Base-by-base conservation (phyloP, 2,888 invertebrate species). In the Leucophenga montana region DNA sequence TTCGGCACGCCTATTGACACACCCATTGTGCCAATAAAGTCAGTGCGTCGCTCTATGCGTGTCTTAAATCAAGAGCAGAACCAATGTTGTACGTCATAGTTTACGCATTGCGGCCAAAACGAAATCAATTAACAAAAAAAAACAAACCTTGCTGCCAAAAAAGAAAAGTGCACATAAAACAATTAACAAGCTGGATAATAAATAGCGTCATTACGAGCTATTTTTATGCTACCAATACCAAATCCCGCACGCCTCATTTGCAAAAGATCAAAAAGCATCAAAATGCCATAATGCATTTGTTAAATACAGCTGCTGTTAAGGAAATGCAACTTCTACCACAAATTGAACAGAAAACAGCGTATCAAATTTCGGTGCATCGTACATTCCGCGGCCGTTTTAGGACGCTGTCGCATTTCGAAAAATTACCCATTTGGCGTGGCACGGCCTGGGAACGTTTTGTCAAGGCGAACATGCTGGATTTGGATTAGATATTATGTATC, bases 291-390 rank as follows among this genome's bases (percentile, higher is more conserved):
- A 74, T 90, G 3, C 73, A 86, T 53, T 71, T 88, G 48, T 76
- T 90, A 11, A 90, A 90, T 75, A 80, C 73, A 14, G 90, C 89
- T 0, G 85, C 74, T 11, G 75, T 87, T 61, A 87, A 84, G 64
- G 87, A 89, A n/a, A 62, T 90, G 18, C 85, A 88, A 77, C 79
- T 85, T 48, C 79, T 90, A 56, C 88, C 89, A 6, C 84, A 86
- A 27, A 75, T 90, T 70, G 90, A 90, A 4, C 71, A 83, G 6
- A 90, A 90, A 80, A 89, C 89, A 1, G 90, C 90, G 0, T 85
- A 85, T 66, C 87, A 88, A 71, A 86, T 90, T 70, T 67, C 86
- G 11, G 83, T 88, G 3, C 88, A 89, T 70, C 86, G 87, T 72
- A 80, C 80, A 0, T 72, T 89, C 1, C 81, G 85, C 69, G 89